Evolutionary conservation across 1,140 invertebrate genomes (phyloP).

Genomic region (Drosophila kikkawai): DNA sequence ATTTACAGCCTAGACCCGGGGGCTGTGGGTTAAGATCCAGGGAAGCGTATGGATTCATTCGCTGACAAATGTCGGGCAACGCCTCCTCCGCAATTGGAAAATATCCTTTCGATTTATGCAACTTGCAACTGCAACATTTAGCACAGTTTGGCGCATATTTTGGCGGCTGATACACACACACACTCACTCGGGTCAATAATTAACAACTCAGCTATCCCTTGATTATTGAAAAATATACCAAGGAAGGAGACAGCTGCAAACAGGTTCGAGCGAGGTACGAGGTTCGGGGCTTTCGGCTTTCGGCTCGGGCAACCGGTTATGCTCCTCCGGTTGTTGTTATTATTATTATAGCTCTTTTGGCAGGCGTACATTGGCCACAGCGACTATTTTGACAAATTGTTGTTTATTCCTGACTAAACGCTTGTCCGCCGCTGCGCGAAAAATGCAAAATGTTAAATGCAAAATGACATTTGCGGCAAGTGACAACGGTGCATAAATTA

Average conservation of each 20-base stretch:
- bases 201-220: conserved; percentile 77
- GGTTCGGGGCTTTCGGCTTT: conserved; percentile 6
- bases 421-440: conserved; percentile 50
- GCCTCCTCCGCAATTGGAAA: conserved; percentile 45
- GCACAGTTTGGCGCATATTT: conserved; percentile 57
- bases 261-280: conserved; percentile 50
- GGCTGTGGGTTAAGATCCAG: conserved; percentile 61
- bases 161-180: conserved; percentile 33
- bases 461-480: conserved; percentile 55
- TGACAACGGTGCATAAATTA: conserved; percentile 60
- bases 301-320: conserved; percentile 39
- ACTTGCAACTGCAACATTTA: conserved; percentile 27
- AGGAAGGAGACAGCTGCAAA: conserved; percentile 68
- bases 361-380: conserved; percentile 29
- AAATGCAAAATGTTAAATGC: conserved; percentile 32
- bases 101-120: conserved; percentile 38
- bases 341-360: conserved; percentile 32
- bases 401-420: conserved; percentile 74
- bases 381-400: conserved; percentile 69
- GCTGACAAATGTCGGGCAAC: conserved; percentile 69
- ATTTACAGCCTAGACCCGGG: conserved; percentile 47
- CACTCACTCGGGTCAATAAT: conserved; percentile 54
- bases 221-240: conserved; percentile 67
- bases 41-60: conserved; percentile 30
- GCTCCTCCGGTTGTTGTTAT: conserved; percentile 15